Conservation (phyloP, 2,888 invertebrate genomes). For the Xylophagus ater region DNA sequence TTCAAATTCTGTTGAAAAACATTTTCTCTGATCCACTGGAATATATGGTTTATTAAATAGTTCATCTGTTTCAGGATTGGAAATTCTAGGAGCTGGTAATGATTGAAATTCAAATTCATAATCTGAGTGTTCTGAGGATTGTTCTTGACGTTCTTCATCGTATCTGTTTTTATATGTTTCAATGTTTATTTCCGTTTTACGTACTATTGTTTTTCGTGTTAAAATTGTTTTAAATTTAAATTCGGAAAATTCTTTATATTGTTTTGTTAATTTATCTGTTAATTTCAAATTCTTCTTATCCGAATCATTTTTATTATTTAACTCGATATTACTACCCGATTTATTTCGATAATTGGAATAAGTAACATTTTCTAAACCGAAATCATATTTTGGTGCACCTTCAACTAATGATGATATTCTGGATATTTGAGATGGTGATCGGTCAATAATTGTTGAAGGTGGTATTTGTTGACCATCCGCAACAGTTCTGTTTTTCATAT, state of each 20-base stretch:
- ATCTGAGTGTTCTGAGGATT: slow-evolving; percentile 1
- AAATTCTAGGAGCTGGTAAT: not conserved
- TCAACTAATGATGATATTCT: slow-evolving; percentile 29
- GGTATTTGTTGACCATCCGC: slow-evolving; percentile 17
- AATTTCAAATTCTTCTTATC: slow-evolving; percentile 17
- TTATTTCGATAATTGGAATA: not conserved
- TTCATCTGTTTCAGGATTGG: too few relatives aligned
- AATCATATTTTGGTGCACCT: slow-evolving; percentile 10
- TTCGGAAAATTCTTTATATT: slow-evolving; percentile 33
- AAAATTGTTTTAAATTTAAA: slow-evolving; percentile 32
- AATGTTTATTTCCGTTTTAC: slow-evolving; percentile 30
- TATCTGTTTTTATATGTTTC: slow-evolving; percentile 30
- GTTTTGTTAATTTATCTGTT: slow-evolving; percentile 28
- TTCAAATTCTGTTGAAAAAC: too few relatives aligned
- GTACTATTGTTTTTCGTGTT: slow-evolving; percentile 29
- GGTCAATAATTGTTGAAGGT: slow-evolving; percentile 26
- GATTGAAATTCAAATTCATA: slow-evolving; percentile 11
- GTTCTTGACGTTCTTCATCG: slow-evolving; percentile 24
- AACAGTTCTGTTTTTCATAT: slow-evolving; percentile 24
- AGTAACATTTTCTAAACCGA: slow-evolving; percentile 6
- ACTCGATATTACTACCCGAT: slow-evolving; percentile 1
- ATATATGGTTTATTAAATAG: too few relatives aligned
- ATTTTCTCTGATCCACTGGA: too few relatives aligned
- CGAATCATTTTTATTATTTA: not conserved
- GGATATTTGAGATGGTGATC: slow-evolving; percentile 32